Conservation (phyloP, 2,888 invertebrate species). For the Xestoiulus laeticollis region DNA sequence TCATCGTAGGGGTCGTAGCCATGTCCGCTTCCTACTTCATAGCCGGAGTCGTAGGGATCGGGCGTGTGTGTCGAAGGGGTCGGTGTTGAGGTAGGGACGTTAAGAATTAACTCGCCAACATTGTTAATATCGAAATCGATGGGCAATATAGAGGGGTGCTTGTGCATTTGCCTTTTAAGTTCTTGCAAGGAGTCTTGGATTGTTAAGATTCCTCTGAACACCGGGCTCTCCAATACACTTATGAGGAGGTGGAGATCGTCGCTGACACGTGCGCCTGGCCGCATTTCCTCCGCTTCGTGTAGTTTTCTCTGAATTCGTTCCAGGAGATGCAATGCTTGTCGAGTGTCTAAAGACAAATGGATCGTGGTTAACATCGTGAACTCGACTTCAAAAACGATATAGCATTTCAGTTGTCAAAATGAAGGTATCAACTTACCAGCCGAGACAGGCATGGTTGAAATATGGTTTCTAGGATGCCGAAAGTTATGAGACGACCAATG, state of each 20-base stretch:
- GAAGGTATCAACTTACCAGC: not conserved
- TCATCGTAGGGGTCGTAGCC: constrained; percentile 48
- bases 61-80: constrained; percentile 53
- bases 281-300: constrained; percentile 75
- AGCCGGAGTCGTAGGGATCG: constrained; percentile 57
- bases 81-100: constrained; percentile 68
- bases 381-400: not conserved
- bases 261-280: constrained; percentile 59
- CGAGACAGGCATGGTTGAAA: not conserved
- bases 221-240: constrained; percentile 64
- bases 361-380: not conserved
- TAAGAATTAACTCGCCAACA: constrained; percentile 77
- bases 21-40: constrained; percentile 55
- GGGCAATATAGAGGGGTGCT: constrained; percentile 91
- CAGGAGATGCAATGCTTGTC: constrained; percentile 86
- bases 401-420: not conserved
- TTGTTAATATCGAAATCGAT: constrained; percentile 91
- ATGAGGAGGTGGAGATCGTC: constrained; percentile 64
- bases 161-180: constrained; percentile 83
- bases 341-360: constrained; percentile 72
- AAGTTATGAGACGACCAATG: not conserved
- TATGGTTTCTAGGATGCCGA: not conserved
- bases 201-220: constrained; percentile 64
- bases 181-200: constrained; percentile 87
- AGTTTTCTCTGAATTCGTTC: constrained; percentile 88